Evolutionary conservation across 2,113 vertebrate species (phyloP).

Genomic region (Passer domesticus): DNA sequence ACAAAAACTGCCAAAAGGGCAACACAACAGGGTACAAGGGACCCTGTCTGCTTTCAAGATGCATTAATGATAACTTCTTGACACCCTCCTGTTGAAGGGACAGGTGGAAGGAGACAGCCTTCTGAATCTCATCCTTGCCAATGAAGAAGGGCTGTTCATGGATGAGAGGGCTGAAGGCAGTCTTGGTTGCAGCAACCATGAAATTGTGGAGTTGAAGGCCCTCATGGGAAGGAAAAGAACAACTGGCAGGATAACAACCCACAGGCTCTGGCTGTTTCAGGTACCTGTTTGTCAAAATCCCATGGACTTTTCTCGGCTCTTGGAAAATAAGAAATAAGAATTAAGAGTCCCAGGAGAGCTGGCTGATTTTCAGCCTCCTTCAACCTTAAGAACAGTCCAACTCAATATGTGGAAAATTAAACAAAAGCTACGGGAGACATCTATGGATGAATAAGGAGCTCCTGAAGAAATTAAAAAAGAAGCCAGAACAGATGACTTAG

Average conservation of each 20-base stretch:
- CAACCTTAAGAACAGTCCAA: neutral
- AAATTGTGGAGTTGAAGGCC: neutral
- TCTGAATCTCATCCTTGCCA: neutral
- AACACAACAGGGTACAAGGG: neutral
- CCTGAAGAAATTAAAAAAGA: neutral
- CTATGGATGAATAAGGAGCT: neutral
- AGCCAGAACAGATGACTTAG: neutral
- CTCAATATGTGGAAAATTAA: neutral
- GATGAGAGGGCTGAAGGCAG: neutral
- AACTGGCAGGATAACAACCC: neutral
- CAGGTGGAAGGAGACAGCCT: neutral
- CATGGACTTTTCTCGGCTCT: no score
- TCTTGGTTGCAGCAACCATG: neutral
- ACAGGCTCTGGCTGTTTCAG: neutral
- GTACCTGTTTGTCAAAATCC: neutral
- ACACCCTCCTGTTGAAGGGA: neutral
- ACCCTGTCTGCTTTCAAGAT: neutral
- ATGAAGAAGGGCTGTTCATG: neutral
- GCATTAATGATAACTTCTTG: neutral
- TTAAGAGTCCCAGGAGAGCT: neutral
- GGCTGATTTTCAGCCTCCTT: neutral
- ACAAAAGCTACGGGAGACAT: neutral
- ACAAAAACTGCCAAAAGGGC: neutral
- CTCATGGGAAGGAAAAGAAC: neutral
- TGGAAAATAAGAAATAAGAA: neutral